Evolutionary conservation across 2,797 vertebrate species (phyloP), one percentile per base, ranked within the genome.

Genomic region (Simalia tracyae): DNA sequence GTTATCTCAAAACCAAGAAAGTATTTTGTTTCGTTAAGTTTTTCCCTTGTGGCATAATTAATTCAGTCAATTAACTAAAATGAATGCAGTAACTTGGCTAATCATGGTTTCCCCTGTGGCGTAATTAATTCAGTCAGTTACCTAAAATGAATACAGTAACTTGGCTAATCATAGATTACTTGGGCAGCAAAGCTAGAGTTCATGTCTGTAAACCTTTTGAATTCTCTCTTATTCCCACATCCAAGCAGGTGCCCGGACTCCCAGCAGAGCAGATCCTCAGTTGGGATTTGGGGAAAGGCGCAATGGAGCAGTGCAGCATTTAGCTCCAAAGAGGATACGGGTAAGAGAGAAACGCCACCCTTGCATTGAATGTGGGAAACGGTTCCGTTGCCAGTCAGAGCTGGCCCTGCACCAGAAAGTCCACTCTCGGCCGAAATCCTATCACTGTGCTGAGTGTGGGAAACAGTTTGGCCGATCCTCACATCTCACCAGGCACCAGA

Each of bases 391-490:
- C 42, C 89, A 93, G 15, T 88, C 92, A 5, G 92, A 92, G n/a
- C 26, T 92, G 14, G 68, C 89, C 50, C 68, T 92, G 1, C 92
- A 92, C 60, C 92, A 92, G 54, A 92, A 92, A 36, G 92, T 92
- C 50, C 92, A 92, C 17, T 64, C 50, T 3, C 54, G 89, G 59
- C 92, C 92, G 0, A 92, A 92, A 84, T 90, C 89, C 15, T 92
- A 90, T 57, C 68, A 92, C 26, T 92, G 92, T 24, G 50, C 68
- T 15, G 92, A 92, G 26, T 92, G 92, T 5, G 92, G 92, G 11
- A 92, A 92, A 50, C 92, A 92, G 26, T 92, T 92, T 36, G 92
- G 92, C 17, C 92, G 92, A 42, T 90, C 92, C 36, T 92, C 92
- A 0, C 92, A 92, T 28, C 92, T 92, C 31, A 92, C 92, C 15